Conservation (phyloP, 2,113 vertebrate species). For the Peromyscus leucopus region DNA sequence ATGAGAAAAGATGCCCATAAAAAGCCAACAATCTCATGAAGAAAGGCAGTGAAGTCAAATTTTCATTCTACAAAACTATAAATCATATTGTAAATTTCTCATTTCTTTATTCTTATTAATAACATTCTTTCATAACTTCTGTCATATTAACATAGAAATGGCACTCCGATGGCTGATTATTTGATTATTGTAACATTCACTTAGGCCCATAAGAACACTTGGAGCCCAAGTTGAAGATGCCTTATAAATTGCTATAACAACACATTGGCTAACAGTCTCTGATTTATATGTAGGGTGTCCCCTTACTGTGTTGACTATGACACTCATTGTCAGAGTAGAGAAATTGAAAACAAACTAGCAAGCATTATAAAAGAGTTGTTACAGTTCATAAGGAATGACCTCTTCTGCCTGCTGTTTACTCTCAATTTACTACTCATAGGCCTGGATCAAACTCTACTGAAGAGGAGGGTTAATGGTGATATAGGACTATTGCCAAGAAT, state of each 20-base stretch:
- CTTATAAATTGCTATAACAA: not conserved
- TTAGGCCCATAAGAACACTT: not conserved
- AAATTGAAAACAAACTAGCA: not conserved
- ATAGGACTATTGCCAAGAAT: not conserved
- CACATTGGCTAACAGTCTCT: not conserved
- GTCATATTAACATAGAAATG: not conserved
- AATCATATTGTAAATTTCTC: not conserved
- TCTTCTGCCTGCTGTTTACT: not conserved
- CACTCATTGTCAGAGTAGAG: not conserved
- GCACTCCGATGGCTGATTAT: not conserved
- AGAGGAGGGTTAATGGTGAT: not conserved
- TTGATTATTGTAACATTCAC: not conserved
- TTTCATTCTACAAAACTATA: not conserved
- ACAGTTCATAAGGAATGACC: not conserved
- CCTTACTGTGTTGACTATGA: not conserved
- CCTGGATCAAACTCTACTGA: not conserved
- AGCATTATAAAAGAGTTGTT: not conserved
- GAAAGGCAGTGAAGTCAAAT: not conserved
- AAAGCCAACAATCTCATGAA: not conserved
- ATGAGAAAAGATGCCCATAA: not conserved
- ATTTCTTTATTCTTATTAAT: not conserved
- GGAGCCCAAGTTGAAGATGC: not conserved
- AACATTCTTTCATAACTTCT: not conserved
- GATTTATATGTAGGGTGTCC: not conserved
- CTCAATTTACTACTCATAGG: not conserved